phyloP scores from a whole-genome alignment of 2,888 invertebrate species.

The Tenthredo distinguenda region DNA sequence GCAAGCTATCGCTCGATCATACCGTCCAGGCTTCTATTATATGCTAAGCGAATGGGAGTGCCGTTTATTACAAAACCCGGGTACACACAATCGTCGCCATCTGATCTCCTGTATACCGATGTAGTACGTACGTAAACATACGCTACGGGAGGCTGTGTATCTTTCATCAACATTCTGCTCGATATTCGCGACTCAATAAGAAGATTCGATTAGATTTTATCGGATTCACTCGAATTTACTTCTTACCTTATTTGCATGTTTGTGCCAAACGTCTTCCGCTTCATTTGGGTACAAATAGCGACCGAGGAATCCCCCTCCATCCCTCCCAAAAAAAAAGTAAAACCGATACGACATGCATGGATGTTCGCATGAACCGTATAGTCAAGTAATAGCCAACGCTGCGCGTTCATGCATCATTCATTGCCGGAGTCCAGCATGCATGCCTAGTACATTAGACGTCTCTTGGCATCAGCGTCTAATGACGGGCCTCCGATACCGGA shows the following conservation, averaged over 20 bases:
- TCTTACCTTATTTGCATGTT: background rate
- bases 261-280: background rate
- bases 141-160: background rate
- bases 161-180: slow-evolving; percentile 2
- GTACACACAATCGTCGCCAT: slow-evolving; percentile 3
- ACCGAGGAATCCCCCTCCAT: background rate
- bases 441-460: slow-evolving; percentile 17
- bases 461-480: slow-evolving; percentile 32
- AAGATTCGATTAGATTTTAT: background rate
- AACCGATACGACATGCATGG: background rate
- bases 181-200: background rate
- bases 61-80: slow-evolving; percentile 35
- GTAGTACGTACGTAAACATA: background rate
- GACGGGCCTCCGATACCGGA: slow-evolving; percentile 11
- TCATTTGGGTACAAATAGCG: background rate
- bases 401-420: slow-evolving; percentile 34
- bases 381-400: background rate
- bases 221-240: background rate
- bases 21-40: slow-evolving; percentile 38
- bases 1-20: slow-evolving; percentile 40
- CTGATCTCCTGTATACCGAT: background rate
- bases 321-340: background rate
- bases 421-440: background rate
- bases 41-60: slow-evolving; percentile 48
- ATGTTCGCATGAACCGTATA: background rate